Conservation (phyloP, 2,113 vertebrate genomes). For the Psittacus erithacus region DNA sequence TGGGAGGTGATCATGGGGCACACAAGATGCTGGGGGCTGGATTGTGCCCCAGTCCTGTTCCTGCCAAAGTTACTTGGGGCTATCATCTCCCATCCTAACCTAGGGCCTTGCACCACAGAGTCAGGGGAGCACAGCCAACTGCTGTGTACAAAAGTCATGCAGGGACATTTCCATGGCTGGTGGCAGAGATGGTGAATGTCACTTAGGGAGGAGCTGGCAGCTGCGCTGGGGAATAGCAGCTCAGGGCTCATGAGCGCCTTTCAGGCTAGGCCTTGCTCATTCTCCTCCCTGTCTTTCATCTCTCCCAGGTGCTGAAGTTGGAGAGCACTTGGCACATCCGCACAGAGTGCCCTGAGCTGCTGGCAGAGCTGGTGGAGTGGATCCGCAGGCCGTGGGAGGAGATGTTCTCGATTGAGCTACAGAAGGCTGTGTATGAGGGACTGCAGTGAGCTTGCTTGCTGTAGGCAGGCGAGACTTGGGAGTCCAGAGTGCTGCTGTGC, state of each 20-base stretch:
- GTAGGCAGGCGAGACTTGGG: not conserved
- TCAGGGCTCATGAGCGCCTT: not conserved
- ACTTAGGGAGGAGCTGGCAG: not conserved
- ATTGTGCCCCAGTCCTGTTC: not conserved
- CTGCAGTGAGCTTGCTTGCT: constrained; percentile 24
- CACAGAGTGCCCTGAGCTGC: constrained; percentile 55
- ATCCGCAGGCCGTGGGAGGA: constrained; percentile 59
- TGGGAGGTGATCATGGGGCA: not conserved
- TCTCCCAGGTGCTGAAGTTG: constrained; percentile 53
- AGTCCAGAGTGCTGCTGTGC: not conserved
- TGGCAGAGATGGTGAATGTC: not conserved
- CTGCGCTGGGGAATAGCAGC: not conserved
- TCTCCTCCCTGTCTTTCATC: not conserved
- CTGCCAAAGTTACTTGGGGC: not conserved
- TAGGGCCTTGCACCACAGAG: not conserved
- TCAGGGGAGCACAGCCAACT: not conserved
- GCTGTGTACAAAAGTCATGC: not conserved
- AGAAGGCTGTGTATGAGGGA: not conserved
- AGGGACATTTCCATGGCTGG: not conserved
- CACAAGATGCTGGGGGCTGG: not conserved
- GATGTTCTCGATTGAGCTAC: constrained; percentile 53
- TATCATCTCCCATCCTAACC: not conserved
- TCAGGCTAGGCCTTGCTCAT: not conserved
- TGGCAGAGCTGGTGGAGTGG: constrained; percentile 60
- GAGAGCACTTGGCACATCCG: constrained; percentile 67